These are phyloP conservation scores for Arvicanthis niloticus DNA, from an alignment of 2,113 vertebrate genomes.

Conservation along the genomic window DNA sequence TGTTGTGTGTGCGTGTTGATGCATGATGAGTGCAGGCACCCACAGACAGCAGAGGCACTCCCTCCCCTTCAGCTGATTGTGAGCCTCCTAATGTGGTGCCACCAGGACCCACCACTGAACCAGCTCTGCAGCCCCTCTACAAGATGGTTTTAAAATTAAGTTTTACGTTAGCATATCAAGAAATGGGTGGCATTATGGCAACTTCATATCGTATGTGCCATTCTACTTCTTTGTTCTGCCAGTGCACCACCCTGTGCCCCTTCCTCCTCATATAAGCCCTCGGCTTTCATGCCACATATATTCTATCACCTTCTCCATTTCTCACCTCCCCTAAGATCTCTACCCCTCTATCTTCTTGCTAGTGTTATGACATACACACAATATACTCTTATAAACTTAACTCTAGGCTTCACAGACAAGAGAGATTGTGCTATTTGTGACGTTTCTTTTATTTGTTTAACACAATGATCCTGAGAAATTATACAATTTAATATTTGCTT, in stretches of 20 bases:
- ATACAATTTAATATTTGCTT: slow-evolving; percentile 47
- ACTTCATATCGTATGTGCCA: neutral
- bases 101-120: neutral
- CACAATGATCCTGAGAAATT: slow-evolving; percentile 24
- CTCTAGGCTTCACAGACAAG: neutral
- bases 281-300: no score
- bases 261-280: neutral
- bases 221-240: neutral
- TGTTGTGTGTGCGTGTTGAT: neutral
- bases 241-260: neutral
- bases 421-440: neutral
- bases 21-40: neutral
- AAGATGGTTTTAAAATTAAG: neutral
- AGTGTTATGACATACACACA: neutral
- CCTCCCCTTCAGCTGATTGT: neutral
- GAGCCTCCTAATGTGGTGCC: neutral
- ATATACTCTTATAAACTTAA: neutral
- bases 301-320: neutral
- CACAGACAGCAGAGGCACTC: neutral
- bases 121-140: neutral
- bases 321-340: neutral
- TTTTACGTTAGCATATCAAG: neutral
- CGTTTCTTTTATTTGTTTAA: neutral
- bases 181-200: neutral
- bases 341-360: neutral